A percentile compares a stretch with the other conserved stretches of the same genome.
Conservation (phyloP, 2,113 vertebrate genomes). For the Nibea coibor region DNA sequence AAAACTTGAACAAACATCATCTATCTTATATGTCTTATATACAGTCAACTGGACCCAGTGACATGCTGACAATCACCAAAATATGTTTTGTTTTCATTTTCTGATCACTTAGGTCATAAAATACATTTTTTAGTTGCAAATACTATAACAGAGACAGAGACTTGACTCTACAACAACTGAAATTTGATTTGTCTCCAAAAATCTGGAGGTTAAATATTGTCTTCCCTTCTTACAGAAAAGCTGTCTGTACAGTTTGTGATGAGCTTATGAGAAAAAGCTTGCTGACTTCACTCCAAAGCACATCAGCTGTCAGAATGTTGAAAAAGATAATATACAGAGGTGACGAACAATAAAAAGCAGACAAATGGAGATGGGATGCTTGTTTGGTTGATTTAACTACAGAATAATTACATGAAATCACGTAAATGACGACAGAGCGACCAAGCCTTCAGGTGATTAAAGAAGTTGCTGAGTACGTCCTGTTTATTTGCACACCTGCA, state of each 20-base stretch:
- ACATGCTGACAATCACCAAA: background rate
- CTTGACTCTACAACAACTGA: background rate
- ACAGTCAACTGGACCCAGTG: no score
- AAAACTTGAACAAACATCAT: no score
- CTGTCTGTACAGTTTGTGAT: constrained; percentile 14
- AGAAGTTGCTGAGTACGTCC: constrained; percentile 21
- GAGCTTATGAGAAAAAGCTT: constrained; percentile 8
- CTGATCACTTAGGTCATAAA: background rate
- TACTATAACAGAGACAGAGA: background rate
- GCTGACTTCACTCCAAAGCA: constrained; percentile 4
- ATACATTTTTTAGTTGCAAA: background rate
- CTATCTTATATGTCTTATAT: no score
- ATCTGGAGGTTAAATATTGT: constrained; percentile 35
- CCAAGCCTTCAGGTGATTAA: background rate
- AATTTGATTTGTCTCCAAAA: constrained; percentile 28
- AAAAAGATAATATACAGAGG: background rate
- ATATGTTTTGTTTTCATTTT: background rate
- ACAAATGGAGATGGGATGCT: background rate
- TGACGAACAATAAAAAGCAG: background rate
- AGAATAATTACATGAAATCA: background rate
- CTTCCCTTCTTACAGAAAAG: background rate
- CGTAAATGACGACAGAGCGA: background rate
- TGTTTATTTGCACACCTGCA: constrained; percentile 26
- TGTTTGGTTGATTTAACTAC: background rate
- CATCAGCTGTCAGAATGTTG: constrained; percentile 4